phyloP scores from a whole-genome alignment of 2,113 vertebrate species.

The Cynopterus brachyotis region DNA sequence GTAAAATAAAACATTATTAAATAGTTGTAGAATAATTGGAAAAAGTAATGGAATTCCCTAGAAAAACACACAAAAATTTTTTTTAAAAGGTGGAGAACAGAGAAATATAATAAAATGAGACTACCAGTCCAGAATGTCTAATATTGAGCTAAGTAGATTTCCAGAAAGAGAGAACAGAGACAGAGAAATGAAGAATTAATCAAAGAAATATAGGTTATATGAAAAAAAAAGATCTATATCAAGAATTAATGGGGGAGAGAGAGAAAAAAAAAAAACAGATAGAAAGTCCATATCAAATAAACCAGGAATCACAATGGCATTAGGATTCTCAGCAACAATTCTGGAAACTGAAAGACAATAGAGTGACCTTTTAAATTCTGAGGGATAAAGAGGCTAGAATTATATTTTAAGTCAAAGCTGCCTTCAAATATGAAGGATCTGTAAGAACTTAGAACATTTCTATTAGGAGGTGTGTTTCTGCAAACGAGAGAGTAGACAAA shows the following conservation, averaged over 20 bases:
- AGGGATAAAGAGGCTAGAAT: neutral
- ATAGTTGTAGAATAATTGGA: neutral
- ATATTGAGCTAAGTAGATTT: neutral
- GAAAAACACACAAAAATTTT: neutral
- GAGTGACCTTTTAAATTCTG: neutral
- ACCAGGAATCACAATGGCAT: neutral
- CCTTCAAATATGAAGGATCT: neutral
- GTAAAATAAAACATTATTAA: neutral
- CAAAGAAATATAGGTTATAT: neutral
- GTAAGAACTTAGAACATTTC: neutral
- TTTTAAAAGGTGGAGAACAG: neutral
- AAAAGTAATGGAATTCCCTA: conserved; percentile 35
- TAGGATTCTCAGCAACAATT: neutral
- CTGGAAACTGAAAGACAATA: neutral
- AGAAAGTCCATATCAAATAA: neutral
- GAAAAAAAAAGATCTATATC: neutral
- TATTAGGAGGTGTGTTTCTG: neutral
- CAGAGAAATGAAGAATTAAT: neutral
- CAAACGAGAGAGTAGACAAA: neutral
- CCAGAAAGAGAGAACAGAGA: neutral
- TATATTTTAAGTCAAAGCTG: neutral
- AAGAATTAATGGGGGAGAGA: neutral
- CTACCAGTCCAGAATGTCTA: neutral
- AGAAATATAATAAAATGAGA: neutral
- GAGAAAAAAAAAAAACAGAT: neutral